phyloP scores from a whole-genome alignment of 2,797 vertebrate species.

The Margarornis squamiger region DNA sequence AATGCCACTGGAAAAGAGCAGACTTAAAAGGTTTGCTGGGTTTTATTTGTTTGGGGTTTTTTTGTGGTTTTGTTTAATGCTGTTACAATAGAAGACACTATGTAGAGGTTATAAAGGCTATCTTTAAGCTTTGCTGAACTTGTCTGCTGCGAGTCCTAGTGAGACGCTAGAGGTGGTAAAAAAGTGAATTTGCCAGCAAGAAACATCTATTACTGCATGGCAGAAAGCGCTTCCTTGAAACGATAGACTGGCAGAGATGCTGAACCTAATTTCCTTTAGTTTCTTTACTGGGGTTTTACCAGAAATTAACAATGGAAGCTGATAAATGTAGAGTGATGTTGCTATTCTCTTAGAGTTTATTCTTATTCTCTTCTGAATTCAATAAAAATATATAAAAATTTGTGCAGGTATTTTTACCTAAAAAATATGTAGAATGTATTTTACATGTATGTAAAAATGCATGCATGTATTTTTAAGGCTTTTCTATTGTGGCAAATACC shows the following conservation, averaged over 20 bases:
- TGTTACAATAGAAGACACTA: constrained; percentile 2
- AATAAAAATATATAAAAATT: background rate
- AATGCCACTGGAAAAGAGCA: background rate
- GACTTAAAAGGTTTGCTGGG: background rate
- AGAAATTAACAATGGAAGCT: background rate
- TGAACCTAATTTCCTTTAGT: background rate
- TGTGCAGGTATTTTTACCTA: constrained; percentile 30
- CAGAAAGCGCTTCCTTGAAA: constrained; percentile 29
- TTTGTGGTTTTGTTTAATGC: background rate
- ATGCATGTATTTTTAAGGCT: constrained; percentile 50
- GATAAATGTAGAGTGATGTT: rapidly evolving
- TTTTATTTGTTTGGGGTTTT: background rate
- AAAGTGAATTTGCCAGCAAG: constrained; percentile 15
- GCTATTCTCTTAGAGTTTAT: background rate
- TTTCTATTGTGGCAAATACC: constrained; percentile 37
- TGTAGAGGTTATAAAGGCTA: background rate
- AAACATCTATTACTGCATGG: constrained; percentile 17
- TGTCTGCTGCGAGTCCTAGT: background rate
- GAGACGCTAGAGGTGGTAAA: background rate
- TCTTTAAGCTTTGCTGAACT: background rate
- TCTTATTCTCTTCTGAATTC: constrained; percentile 1
- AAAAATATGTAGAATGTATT: background rate
- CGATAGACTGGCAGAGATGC: background rate
- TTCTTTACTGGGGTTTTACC: background rate
- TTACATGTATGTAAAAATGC: background rate